Conservation (phyloP, 1,140 invertebrate species). For the Bradysia coprophila region DNA sequence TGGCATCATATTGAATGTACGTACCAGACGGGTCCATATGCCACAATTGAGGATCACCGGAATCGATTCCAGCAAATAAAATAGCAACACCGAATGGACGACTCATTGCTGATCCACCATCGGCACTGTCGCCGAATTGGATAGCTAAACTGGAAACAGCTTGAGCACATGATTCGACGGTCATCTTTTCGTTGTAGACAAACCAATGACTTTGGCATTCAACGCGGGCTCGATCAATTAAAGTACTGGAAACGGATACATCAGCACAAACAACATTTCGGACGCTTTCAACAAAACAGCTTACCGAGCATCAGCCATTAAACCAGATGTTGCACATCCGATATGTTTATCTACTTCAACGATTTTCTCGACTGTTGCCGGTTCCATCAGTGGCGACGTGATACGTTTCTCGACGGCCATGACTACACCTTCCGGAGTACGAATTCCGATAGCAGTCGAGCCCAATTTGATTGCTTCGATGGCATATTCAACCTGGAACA, state of each 20-base stretch:
- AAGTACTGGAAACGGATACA: conserved; percentile 38
- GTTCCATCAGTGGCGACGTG: conserved; percentile 90
- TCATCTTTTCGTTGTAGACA: conserved; percentile 91
- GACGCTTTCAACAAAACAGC: no score
- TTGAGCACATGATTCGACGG: conserved; percentile 91
- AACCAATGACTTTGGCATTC: conserved; percentile 98
- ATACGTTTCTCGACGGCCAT: conserved; percentile 96
- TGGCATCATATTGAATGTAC: conserved; percentile 94
- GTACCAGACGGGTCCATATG: conserved; percentile 98
- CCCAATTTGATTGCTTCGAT: conserved; percentile 99
- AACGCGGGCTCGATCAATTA: conserved; percentile 86
- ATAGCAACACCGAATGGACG: conserved; percentile 97
- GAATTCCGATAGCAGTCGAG: conserved; percentile 96
- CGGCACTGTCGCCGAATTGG: conserved; percentile 93
- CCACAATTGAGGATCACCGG: conserved; percentile 72
- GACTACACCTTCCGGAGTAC: conserved; percentile 84
- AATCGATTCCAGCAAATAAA: conserved; percentile 71
- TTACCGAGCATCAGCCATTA: conserved; percentile 87
- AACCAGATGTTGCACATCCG: conserved; percentile 91
- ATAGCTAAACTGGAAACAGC: conserved; percentile 96
- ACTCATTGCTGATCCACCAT: conserved; percentile 91
- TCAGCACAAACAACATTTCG: no score
- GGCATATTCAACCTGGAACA: conserved; percentile 99
- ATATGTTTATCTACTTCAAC: conserved; percentile 93
- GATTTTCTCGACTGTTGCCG: conserved; percentile 94